These are phyloP conservation scores for Xiphias gladius DNA, from an alignment of 2,113 vertebrate genomes.

Conservation along the genomic window DNA sequence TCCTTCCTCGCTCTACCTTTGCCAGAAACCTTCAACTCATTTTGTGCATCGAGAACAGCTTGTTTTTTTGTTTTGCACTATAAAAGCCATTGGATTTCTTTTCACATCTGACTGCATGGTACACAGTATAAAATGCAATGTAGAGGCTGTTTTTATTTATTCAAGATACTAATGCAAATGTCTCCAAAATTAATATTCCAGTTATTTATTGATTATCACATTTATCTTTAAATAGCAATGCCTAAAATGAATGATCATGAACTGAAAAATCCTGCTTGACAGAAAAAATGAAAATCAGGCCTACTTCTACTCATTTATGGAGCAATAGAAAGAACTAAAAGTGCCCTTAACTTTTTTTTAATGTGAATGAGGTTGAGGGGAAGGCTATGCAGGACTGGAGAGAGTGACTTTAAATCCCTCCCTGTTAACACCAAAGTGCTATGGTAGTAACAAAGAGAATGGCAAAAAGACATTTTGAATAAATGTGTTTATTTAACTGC, in stretches of 20 bases:
- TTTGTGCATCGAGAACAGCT: too few species aligned
- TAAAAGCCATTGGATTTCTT: neutral
- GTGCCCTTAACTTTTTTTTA: neutral
- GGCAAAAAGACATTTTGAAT: conserved; percentile 19
- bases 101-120: neutral
- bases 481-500: neutral
- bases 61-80: too few species aligned
- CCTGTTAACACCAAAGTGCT: neutral
- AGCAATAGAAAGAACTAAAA: neutral
- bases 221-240: neutral
- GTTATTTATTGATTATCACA: conserved; percentile 23
- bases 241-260: neutral
- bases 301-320: neutral
- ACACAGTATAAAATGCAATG: too few species aligned
- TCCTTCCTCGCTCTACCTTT: neutral
- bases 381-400: neutral
- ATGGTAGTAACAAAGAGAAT: conserved; percentile 1
- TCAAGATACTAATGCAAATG: too few species aligned
- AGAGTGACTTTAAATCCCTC: neutral
- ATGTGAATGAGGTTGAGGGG: neutral
- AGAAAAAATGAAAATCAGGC: neutral
- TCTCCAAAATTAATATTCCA: too few species aligned
- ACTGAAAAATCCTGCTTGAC: conserved; percentile 1
- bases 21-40: neutral
- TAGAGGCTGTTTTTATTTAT: too few species aligned